Conservation (phyloP, 2,113 vertebrate species). For the Albula goreensis region DNA sequence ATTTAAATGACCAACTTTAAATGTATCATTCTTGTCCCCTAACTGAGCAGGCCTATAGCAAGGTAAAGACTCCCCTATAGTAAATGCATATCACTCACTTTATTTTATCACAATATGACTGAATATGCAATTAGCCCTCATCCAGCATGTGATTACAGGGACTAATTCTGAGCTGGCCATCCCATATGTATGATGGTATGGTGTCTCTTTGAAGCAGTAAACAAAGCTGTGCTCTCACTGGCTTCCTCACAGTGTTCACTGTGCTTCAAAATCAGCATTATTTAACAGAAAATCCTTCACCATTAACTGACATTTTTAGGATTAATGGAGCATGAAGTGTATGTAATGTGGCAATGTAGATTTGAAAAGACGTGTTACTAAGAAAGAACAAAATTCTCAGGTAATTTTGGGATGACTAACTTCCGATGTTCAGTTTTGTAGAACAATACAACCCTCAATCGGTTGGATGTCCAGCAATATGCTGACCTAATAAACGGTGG, state of each 20-base stretch:
- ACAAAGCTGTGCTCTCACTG: neutral
- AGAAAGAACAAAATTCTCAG: conserved; percentile 33
- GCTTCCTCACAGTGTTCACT: neutral
- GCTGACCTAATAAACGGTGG: conserved; percentile 22
- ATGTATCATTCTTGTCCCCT: neutral
- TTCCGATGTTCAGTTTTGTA: conserved; percentile 29
- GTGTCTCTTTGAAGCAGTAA: neutral
- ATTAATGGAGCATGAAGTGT: conserved; percentile 37
- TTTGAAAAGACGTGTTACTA: conserved; percentile 30
- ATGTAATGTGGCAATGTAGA: conserved; percentile 39
- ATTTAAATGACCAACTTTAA: neutral
- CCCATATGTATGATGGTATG: neutral
- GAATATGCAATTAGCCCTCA: neutral
- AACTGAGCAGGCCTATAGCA: no score
- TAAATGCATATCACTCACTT: neutral
- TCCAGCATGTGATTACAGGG: neutral
- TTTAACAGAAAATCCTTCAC: conserved; percentile 40
- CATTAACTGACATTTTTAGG: conserved; percentile 43
- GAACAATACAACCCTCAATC: conserved; percentile 15
- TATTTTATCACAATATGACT: neutral
- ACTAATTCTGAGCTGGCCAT: neutral
- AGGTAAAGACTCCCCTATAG: neutral
- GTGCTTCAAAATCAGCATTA: conserved; percentile 1
- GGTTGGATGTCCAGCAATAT: conserved; percentile 16
- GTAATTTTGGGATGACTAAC: conserved; percentile 43